Evolutionary conservation across 2,888 invertebrate genomes (phyloP).

Genomic region (Lagria hirta): DNA sequence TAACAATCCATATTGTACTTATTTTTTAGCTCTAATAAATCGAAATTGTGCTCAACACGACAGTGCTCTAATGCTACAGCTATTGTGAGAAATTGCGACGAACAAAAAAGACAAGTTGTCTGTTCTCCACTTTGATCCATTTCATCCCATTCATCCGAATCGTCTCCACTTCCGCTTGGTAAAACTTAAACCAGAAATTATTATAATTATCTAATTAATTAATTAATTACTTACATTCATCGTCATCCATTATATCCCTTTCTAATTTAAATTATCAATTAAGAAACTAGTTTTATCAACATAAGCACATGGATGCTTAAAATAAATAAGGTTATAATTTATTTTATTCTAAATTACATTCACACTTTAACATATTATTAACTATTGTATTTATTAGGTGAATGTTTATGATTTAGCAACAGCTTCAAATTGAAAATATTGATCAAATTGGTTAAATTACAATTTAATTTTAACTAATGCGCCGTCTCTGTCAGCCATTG

Average conservation of each 20-base stretch:
- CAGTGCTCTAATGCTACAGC: conserved; percentile 70
- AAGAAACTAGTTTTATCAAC: conserved; percentile 5
- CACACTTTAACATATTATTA: too few species aligned
- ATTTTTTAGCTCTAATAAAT: conserved; percentile 64
- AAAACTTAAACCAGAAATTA: background rate
- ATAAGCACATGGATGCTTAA: conserved; percentile 13
- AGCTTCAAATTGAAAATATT: conserved; percentile 27
- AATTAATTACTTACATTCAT: conserved; percentile 17
- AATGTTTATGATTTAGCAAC: conserved; percentile 10
- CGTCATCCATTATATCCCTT: conserved; percentile 24
- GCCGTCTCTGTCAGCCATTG: too few species aligned
- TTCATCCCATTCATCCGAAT: conserved; percentile 60
- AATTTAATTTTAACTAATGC: conserved; percentile 4
- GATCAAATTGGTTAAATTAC: conserved; percentile 18
- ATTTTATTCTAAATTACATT: background rate
- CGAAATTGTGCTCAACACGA: conserved; percentile 65
- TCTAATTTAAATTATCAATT: conserved; percentile 1
- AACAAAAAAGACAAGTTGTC: conserved; percentile 74
- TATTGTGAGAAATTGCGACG: conserved; percentile 61
- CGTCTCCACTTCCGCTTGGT: conserved; percentile 29
- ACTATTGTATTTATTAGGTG: conserved; percentile 1
- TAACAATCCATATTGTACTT: conserved; percentile 80
- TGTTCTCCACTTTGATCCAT: conserved; percentile 55
- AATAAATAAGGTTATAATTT: conserved; percentile 17
- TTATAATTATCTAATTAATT: conserved; percentile 7